phyloP scores from a whole-genome alignment of 1,140 invertebrate species.

The Bradynema listronoti region DNA sequence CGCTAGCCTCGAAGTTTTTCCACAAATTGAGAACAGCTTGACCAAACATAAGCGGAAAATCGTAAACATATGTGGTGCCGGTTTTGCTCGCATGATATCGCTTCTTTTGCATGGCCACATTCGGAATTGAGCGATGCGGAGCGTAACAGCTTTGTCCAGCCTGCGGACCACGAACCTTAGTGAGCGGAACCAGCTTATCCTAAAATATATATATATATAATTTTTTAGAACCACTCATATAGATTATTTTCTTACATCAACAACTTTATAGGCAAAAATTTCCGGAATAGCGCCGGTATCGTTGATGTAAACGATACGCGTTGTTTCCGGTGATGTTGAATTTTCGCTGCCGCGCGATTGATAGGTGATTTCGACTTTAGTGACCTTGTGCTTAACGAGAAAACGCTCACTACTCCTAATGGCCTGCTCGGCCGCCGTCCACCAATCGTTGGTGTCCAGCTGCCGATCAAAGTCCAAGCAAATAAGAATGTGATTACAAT shows the following conservation, averaged over 20 bases:
- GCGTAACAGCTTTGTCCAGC: conserved; percentile 20
- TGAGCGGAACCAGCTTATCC: conserved; percentile 16
- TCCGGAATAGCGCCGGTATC: conserved; percentile 57
- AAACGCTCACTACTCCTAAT: conserved; percentile 38
- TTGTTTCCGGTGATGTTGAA: conserved; percentile 16
- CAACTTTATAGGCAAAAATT: conserved; percentile 35
- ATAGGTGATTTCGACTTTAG: conserved; percentile 49
- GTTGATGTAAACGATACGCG: conserved; percentile 51
- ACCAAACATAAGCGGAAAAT: conserved; percentile 90
- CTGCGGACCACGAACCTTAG: conserved; percentile 20
- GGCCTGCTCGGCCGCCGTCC: conserved; percentile 20
- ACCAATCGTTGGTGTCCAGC: conserved; percentile 63
- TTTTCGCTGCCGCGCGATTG: conserved; percentile 11
- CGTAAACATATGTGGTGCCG: conserved; percentile 96
- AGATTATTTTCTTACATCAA: not conserved
- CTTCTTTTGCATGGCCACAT: conserved; percentile 89
- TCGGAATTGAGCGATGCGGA: conserved; percentile 30
- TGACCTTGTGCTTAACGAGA: conserved; percentile 52
- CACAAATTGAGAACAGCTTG: conserved; percentile 74
- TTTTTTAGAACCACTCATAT: not conserved
- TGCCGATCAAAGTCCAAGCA: conserved; percentile 83
- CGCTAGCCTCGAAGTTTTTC: conserved; percentile 71
- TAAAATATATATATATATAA: conserved; percentile 10
- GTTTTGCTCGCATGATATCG: conserved; percentile 88
- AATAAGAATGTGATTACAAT: conserved; percentile 97